A percentile compares a stretch with the other conserved stretches of the same genome.
Conservation (phyloP, 2,797 vertebrate genomes). For the Myiothlypis coronata region DNA sequence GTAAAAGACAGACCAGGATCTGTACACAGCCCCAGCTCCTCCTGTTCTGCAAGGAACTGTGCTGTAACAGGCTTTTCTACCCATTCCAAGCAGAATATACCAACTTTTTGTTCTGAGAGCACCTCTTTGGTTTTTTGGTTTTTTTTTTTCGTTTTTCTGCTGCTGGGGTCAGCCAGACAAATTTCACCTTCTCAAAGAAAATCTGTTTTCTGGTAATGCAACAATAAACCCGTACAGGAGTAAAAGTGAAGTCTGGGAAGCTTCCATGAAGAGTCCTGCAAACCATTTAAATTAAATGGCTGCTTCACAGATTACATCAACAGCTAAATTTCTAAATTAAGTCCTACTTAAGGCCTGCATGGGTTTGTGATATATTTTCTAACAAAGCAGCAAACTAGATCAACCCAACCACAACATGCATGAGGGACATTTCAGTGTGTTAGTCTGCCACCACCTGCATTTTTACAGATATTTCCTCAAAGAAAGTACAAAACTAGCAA, state of each 20-base stretch:
- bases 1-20: not conserved
- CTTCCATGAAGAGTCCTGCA: not conserved
- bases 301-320: not conserved
- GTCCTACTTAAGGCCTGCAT: not conserved
- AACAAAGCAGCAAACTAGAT: not conserved
- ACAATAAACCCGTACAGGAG: fast-evolving
- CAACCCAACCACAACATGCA: not conserved
- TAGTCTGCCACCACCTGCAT: not conserved
- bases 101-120: not conserved
- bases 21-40: not conserved
- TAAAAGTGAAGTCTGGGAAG: not conserved
- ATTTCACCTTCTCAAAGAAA: not conserved
- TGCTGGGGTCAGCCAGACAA: not conserved
- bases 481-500: not conserved
- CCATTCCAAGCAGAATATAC: not conserved
- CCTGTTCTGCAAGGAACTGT: not conserved
- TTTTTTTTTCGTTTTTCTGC: not conserved
- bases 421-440: fast-evolving
- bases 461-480: not conserved
- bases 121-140: not conserved
- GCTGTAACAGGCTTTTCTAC: not conserved
- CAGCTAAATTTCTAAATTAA: not conserved
- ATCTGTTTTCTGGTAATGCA: fast-evolving
- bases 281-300: not conserved
- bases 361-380: not conserved